Evolutionary conservation across 2,888 invertebrate genomes (phyloP), one percentile per base, ranked within the genome.

Genomic region (Pocota personata): DNA sequence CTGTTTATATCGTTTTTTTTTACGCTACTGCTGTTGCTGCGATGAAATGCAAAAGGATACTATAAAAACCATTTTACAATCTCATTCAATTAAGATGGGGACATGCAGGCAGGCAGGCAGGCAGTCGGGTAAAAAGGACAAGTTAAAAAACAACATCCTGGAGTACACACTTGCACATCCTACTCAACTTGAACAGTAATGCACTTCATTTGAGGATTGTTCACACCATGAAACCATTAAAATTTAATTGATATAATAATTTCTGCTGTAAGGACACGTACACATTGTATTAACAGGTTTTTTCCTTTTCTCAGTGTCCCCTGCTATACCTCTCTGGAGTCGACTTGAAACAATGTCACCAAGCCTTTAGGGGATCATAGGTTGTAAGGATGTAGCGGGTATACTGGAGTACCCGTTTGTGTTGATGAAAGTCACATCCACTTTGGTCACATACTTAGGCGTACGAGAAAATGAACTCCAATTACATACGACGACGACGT

Each of bases 201-300:
- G 86, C 86, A 82, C 86, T 86, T 82, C 76, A 82, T 86, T 82
- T 86, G 82, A 86, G 86, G 76, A 86, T 82, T 86, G 86, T 86
- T 86, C 82, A 82, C 86, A 82, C 82, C 86, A 77, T 86, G 86
- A 77, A 82, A 77, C 86, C 86, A 86, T 86, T 86, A 86, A 86
- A 86, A 82, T 86, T 80, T 86, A 86, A 86, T 86, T 86, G 82
- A 86, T 86, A 82, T 86, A 82, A 86, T 77, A 86, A 86, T 82
- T 86, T 82, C 86, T 67, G 71, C 67, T 77, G 76, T 66, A 86
- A 86, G 86, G 86, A 86, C 82, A 82, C 86, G 82, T 82, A 77
- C 76, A 73, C 78, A 77, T 35, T 80, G 84, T 67, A 84, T 84
- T 80, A 72, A 80, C 84, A 73, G 66, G 57, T 46, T 58, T 75